phyloP scores from a whole-genome alignment of 2,113 vertebrate species.

The Chiloscyllium plagiosum region DNA sequence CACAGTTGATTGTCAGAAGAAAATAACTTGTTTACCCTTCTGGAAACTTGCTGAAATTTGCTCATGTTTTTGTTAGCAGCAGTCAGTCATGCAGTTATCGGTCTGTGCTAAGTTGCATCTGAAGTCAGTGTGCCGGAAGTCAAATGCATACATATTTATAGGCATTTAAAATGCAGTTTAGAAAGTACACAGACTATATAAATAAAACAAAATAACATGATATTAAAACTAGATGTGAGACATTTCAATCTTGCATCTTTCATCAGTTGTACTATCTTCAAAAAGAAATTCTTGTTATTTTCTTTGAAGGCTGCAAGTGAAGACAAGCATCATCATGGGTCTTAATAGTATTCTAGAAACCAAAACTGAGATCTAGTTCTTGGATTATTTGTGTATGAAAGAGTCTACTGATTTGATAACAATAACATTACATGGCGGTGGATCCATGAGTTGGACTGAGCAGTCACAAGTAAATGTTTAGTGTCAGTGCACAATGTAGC shows the following conservation, averaged over 20 bases:
- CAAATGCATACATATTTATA: conserved; percentile 28
- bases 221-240: conserved; percentile 27
- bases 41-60: background rate
- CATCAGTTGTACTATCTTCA: background rate
- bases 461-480: background rate
- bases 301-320: conserved; percentile 13
- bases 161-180: conserved; percentile 31
- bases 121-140: conserved; percentile 5
- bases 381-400: background rate
- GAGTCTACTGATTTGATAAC: background rate
- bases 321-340: background rate
- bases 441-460: background rate
- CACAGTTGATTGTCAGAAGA: background rate
- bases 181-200: conserved; percentile 16
- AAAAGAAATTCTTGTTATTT: background rate
- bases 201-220: conserved; percentile 26
- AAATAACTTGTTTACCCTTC: background rate
- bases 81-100: background rate
- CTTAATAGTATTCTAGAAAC: background rate
- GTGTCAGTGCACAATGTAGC: background rate
- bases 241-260: background rate
- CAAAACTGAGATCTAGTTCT: background rate
- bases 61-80: background rate
- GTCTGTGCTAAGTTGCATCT: background rate
- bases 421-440: background rate